phyloP scores from a whole-genome alignment of 2,113 vertebrate genomes.

The Acrocephalus kingi region DNA sequence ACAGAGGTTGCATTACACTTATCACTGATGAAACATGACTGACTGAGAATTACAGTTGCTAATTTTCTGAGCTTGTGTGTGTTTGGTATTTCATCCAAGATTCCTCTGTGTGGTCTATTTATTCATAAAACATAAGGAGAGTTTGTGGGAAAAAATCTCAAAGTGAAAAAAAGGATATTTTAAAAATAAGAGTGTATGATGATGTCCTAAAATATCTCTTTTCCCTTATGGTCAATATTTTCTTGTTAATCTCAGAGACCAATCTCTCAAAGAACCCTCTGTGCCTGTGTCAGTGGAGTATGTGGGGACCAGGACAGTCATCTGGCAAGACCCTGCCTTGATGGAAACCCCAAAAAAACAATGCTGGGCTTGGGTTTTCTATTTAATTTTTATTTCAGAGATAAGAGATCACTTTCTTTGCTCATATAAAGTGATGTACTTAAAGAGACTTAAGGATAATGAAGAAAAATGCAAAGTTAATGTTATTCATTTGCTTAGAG shows the following conservation, averaged over 20 bases:
- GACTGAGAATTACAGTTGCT: not conserved
- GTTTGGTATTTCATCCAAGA: not conserved
- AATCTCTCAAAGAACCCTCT: not conserved
- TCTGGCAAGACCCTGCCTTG: not conserved
- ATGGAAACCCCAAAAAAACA: not conserved
- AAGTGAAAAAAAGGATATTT: not conserved
- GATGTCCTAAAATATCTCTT: not conserved
- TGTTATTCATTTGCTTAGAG: not conserved
- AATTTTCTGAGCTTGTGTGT: not conserved
- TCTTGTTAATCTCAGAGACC: not conserved
- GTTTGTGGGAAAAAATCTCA: not conserved
- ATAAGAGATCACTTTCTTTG: not conserved
- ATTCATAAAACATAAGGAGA: not conserved
- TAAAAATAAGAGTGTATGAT: not conserved
- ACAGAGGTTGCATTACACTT: not conserved
- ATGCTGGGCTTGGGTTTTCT: not conserved
- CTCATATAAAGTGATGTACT: not conserved
- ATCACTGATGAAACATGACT: not conserved
- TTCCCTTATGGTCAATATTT: not conserved
- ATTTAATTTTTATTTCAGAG: not conserved
- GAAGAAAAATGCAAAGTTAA: not conserved
- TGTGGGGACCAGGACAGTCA: not conserved
- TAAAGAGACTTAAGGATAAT: not conserved
- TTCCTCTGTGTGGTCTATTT: constrained; percentile 8
- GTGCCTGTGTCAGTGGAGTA: not conserved